Evolutionary conservation across 1,140 invertebrate genomes (phyloP), one percentile per base, ranked within the genome.

Genomic region (Pteromalus puparum): DNA sequence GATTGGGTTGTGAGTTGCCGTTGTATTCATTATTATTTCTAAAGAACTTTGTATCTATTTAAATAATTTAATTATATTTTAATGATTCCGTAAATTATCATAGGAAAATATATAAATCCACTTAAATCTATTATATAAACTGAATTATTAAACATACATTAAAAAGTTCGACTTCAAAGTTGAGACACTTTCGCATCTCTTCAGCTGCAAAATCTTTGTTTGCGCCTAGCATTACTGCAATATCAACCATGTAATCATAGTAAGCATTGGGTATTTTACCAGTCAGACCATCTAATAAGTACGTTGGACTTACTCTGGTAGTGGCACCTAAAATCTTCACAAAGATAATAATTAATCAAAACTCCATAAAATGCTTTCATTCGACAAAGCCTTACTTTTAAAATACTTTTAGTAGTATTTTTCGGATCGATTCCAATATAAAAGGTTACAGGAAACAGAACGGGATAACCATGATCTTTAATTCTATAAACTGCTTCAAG

Each of bases 151-250:
- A 18, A 89, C 90, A 92, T 90, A 94, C 94, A 85, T 94, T 94
- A 12, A 94, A 94, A 13, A 96, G 88, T 78, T 94, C 88, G 4
- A 94, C 93, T 89, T 96, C 95, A 87, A 96, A 96, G 5, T 94
- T 88, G 1, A 96, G 92, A 3, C 5, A 26, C 94, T 92, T 94
- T 28, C 89, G 90, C 90, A 96, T 91, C 83, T 95, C 93, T 34
- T 87, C 77, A 48, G 88, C 87, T 24, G 94, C 95, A 12, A 30
- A 83, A 0, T 75, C 84, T 85, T 93, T 94, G 30, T 98, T 93
- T 7, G 97, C 97, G 15, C 98, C 98, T 53, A 99, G 94, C 1
- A 98, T 93, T 0, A 96, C 95, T 1, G 98, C 97, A 80, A 99
- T 96, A 86, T 98, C 97, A 0, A 97, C 96, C 96, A 97, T 97